phyloP scores from a whole-genome alignment of 2,113 vertebrate species.

The Dipodomys merriami region DNA sequence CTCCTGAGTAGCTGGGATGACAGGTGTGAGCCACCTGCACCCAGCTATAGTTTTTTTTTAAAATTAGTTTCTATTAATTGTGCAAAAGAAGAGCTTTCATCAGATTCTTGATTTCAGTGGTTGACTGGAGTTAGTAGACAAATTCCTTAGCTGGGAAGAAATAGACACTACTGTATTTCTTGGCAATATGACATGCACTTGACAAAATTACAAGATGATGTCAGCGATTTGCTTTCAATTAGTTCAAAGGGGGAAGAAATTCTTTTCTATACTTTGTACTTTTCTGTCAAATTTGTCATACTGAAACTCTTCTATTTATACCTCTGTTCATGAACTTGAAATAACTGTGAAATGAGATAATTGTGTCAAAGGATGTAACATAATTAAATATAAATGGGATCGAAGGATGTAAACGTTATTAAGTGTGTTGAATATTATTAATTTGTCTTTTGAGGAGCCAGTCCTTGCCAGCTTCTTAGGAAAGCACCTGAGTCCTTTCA shows the following conservation, averaged over 20 bases:
- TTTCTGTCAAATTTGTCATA: constrained; percentile 30
- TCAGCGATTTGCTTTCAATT: neutral
- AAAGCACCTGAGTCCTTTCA: no score
- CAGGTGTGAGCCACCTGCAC: no score
- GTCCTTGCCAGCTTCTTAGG: no score
- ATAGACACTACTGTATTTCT: neutral
- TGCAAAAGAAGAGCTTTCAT: no score
- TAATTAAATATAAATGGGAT: neutral
- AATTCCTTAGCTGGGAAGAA: neutral
- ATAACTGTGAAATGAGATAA: neutral
- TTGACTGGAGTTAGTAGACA: neutral
- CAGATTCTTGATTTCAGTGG: neutral
- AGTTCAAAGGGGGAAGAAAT: neutral
- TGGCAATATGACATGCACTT: neutral
- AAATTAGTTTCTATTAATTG: no score
- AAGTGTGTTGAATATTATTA: neutral
- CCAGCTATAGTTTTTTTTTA: no score
- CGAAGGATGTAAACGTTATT: no score
- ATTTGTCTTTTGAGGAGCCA: neutral
- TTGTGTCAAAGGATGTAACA: neutral
- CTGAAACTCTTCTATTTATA: neutral
- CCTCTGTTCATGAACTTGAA: neutral
- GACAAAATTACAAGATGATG: constrained; percentile 2
- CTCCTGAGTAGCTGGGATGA: no score
- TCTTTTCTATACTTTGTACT: constrained; percentile 20